Evolutionary conservation across 2,113 vertebrate genomes (phyloP).

Genomic region (Amblyornis subalaris): DNA sequence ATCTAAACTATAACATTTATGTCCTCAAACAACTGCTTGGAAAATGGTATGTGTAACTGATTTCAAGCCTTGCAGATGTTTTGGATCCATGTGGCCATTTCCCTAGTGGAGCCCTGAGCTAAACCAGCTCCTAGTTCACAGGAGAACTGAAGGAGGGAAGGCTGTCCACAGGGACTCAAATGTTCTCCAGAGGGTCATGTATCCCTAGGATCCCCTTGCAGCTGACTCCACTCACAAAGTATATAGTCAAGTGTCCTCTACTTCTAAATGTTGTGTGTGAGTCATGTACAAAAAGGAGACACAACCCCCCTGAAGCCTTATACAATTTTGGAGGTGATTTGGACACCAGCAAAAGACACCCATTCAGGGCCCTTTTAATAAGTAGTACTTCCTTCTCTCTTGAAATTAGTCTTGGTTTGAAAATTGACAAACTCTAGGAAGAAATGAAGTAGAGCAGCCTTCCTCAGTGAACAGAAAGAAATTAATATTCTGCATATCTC

Average conservation of each 20-base stretch:
- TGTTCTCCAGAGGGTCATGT: accelerated
- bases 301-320: background rate
- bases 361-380: background rate
- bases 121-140: background rate
- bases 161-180: background rate
- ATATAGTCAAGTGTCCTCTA: background rate
- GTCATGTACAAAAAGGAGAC: background rate
- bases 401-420: background rate
- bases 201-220: background rate
- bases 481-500: background rate
- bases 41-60: accelerated
- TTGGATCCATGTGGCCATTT: background rate
- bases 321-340: background rate
- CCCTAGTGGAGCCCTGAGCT: no score
- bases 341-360: background rate
- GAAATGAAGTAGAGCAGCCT: background rate
- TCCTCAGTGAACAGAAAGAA: background rate
- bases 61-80: background rate
- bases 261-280: accelerated
- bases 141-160: background rate
- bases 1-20: background rate
- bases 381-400: background rate
- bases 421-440: background rate
- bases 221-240: background rate
- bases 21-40: background rate